These are phyloP conservation scores for Notarius lentiginosus DNA, from an alignment of 2,113 vertebrate species.

Conservation along the genomic window DNA sequence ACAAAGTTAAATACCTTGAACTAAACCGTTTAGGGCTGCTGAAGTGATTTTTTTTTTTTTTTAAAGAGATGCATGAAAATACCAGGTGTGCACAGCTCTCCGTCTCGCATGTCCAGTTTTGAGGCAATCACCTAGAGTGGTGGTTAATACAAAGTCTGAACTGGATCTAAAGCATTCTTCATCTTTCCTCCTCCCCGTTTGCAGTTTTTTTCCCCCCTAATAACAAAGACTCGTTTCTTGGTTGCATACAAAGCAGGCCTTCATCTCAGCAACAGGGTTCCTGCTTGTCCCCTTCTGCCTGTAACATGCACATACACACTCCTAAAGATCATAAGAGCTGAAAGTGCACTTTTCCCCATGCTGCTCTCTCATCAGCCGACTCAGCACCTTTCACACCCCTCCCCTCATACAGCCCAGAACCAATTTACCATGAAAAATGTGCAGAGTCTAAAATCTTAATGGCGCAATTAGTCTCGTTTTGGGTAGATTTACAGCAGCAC, in stretches of 20 bases:
- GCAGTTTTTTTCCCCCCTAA: too few relatives aligned
- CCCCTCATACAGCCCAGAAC: slow-evolving; percentile 45
- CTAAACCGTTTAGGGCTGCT: not conserved
- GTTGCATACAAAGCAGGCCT: slow-evolving; percentile 26
- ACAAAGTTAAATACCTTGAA: not conserved
- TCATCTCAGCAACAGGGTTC: slow-evolving; percentile 33
- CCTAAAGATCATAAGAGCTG: slow-evolving; percentile 71
- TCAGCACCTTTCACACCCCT: slow-evolving; percentile 64
- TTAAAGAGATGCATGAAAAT: not conserved
- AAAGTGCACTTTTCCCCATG: slow-evolving; percentile 69
- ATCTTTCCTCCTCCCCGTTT: not conserved
- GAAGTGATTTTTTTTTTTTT: too few relatives aligned
- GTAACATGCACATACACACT: slow-evolving; percentile 31
- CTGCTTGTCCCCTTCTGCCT: slow-evolving; percentile 27
- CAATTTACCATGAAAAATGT: slow-evolving; percentile 62
- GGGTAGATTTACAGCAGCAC: slow-evolving; percentile 62
- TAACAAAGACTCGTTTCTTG: slow-evolving; percentile 2
- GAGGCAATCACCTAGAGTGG: not conserved
- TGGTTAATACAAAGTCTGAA: not conserved
- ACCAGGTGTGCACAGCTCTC: not conserved
- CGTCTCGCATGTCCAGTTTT: not conserved
- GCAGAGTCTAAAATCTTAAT: slow-evolving; percentile 64
- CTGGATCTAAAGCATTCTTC: not conserved
- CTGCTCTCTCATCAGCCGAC: slow-evolving; percentile 55
- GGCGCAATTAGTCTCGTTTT: slow-evolving; percentile 66